Conservation (phyloP, 2,113 vertebrate genomes). For the Peromyscus maniculatus region DNA sequence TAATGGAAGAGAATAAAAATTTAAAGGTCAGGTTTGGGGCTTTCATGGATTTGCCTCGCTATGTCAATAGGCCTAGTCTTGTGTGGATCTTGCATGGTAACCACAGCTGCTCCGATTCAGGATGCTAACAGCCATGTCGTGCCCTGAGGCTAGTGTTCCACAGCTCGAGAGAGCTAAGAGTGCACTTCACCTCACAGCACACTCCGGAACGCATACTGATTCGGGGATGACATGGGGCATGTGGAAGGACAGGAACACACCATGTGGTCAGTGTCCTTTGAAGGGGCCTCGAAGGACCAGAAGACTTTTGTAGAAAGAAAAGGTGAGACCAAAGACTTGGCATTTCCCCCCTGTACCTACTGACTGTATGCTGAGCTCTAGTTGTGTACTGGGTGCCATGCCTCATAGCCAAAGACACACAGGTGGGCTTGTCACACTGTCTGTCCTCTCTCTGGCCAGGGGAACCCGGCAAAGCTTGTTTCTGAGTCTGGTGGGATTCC, state of each 20-base stretch:
- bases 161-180: neutral
- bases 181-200: neutral
- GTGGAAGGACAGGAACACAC: too few species aligned
- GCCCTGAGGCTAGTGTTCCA: neutral
- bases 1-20: neutral
- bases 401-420: fast-evolving
- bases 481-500: neutral
- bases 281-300: neutral
- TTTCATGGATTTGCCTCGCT: neutral
- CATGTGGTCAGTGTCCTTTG: neutral
- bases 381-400: neutral
- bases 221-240: fast-evolving
- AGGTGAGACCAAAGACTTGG: neutral
- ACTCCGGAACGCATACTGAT: fast-evolving
- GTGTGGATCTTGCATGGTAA: neutral
- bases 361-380: fast-evolving
- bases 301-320: neutral
- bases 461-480: neutral
- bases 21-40: neutral
- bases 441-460: neutral
- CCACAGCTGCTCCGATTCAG: neutral
- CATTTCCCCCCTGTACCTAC: neutral
- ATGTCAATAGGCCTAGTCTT: neutral
- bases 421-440: too few species aligned
- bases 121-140: neutral